These are phyloP conservation scores for Trinectes maculatus DNA, from an alignment of 2,113 vertebrate genomes.

Conservation along the genomic window DNA sequence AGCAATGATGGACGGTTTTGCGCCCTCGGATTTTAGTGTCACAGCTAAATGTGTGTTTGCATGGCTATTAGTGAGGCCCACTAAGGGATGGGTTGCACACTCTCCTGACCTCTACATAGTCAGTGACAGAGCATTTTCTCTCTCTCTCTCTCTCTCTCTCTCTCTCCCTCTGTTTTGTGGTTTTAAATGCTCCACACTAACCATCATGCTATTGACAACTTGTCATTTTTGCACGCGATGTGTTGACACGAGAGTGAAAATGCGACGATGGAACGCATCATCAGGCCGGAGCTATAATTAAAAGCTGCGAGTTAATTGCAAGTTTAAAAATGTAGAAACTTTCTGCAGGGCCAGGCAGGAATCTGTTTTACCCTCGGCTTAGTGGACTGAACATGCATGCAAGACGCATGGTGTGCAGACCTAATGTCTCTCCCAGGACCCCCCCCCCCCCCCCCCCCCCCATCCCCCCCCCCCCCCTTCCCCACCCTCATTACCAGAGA, in stretches of 20 bases:
- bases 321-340: constrained; percentile 50
- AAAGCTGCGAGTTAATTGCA: constrained; percentile 18
- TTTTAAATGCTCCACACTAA: constrained; percentile 46
- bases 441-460: constrained; percentile 57
- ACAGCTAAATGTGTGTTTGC: constrained; percentile 77
- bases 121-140: constrained; percentile 44
- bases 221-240: constrained; percentile 38
- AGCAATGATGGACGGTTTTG: constrained; percentile 67
- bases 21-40: constrained; percentile 67
- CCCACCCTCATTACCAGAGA: constrained; percentile 73
- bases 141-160: constrained; percentile 3
- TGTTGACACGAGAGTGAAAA: constrained; percentile 11
- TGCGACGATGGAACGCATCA: constrained; percentile 17
- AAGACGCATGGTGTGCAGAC: constrained; percentile 54
- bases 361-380: constrained; percentile 34
- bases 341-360: constrained; percentile 26
- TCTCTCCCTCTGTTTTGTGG: constrained; percentile 26
- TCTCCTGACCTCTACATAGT: constrained; percentile 51
- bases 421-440: constrained; percentile 68
- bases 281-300: constrained; percentile 41
- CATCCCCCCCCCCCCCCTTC: constrained; percentile 61
- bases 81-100: constrained; percentile 60
- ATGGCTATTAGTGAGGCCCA: constrained; percentile 74
- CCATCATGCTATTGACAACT: constrained; percentile 39
- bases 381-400: constrained; percentile 40